Evolutionary conservation across 2,888 invertebrate species (phyloP), one percentile per base, ranked within the genome.

Genomic region (Calameuta pallipes): DNA sequence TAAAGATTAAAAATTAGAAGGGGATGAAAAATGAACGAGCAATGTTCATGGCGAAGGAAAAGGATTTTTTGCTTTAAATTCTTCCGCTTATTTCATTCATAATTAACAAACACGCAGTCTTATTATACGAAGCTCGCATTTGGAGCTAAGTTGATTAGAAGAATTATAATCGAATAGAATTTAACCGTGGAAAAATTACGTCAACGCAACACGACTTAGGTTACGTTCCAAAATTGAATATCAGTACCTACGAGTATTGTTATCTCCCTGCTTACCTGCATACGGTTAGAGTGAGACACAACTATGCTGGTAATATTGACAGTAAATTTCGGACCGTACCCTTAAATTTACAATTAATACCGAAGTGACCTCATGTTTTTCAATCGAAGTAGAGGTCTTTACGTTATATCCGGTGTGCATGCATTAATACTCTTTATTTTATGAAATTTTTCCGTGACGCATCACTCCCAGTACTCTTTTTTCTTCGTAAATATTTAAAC

Each of bases 71-170:
- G 56, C 56, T 82, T 80, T 70, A 77, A 83, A 79, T 56, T 78
- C 86, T 81, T 78, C 82, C 85, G 85, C 83, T 23, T 1, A 56
- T 87, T 86, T 87, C 80, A 83, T 87, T 87, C 83, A 84, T 87
- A 87, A 84, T 88, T 86, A 88, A 89, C 87, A 87, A 90, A 89
- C 87, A 87, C 89, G 87, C 91, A 90, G 91, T 91, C 91, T 91
- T 90, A 89, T 91, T 82, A 83, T 85, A 83, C 86, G 85, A 84
- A 80, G 81, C 79, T 73, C 79, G 70, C 79, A 69, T 77, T 77
- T 71, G 9, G 69, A 69, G 23, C 74, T 36, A 34, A 31, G 71
- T 12, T 34, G 13, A 31, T 71, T 71, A 31, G 31, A 12, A 71
- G 6, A 23, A 31, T 71, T 31, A 15, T 31, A 71, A 71, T 71